These are phyloP conservation scores for Meghimatium bilineatum DNA, from an alignment of 2,888 invertebrate genomes.

Conservation along the genomic window DNA sequence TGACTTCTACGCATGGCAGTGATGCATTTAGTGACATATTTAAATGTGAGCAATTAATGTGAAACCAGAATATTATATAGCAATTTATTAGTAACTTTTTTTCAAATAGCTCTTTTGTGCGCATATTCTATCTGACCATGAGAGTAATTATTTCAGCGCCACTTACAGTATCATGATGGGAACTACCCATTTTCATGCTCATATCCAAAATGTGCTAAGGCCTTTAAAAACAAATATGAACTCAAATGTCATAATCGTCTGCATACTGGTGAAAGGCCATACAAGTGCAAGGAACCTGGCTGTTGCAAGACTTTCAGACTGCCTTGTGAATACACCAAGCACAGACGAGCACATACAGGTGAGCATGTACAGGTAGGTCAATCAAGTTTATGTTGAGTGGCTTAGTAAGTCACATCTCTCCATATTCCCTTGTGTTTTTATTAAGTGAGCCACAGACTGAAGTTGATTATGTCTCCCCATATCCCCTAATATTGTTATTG, in stretches of 20 bases:
- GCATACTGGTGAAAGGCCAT: conserved; percentile 44
- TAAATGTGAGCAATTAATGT: too few species aligned
- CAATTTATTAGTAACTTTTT: too few species aligned
- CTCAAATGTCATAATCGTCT: conserved; percentile 40
- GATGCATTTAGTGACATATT: too few species aligned
- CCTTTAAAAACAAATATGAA: conserved; percentile 37
- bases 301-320: conserved; percentile 39
- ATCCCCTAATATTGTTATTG: too few species aligned
- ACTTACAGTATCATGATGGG: conserved; percentile 39
- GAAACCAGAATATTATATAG: too few species aligned
- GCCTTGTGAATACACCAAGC: conserved; percentile 37
- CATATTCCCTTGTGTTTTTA: too few species aligned
- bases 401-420: too few species aligned
- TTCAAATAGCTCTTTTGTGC: not conserved
- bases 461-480: too few species aligned
- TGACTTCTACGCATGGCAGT: too few species aligned
- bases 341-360: conserved; percentile 31
- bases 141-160: conserved; percentile 20
- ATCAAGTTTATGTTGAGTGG: not conserved
- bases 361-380: not conserved
- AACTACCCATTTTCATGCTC: conserved; percentile 34
- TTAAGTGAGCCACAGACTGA: too few species aligned
- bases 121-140: not conserved
- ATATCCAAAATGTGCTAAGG: conserved; percentile 38
- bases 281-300: conserved; percentile 41